phyloP scores from a whole-genome alignment of 1,140 invertebrate species.

The silkworm (Bombyx mori) region ASM3026992v2 NC_085114.1:7619001-7619500 shows the following conservation, averaged over 20 bases:
- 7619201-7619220: conserved; percentile 60
- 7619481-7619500: conserved; percentile 72
- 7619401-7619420: conserved; percentile 68
- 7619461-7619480: conserved; percentile 61
- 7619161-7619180: conserved; percentile 84
- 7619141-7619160: conserved; percentile 68
- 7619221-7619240: conserved; percentile 64
- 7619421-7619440: conserved; percentile 61
- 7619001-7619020: conserved; percentile 83
- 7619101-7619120: conserved; percentile 63
- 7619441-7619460: conserved; percentile 53
- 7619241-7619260: conserved; percentile 57
- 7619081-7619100: conserved; percentile 48
- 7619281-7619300: conserved; percentile 58
- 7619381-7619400: conserved; percentile 71
- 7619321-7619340: conserved; percentile 55
- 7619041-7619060: conserved; percentile 54
- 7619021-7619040: conserved; percentile 69
- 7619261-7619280: conserved; percentile 63
- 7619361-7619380: conserved; percentile 69
- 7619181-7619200: conserved; percentile 76
- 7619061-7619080: conserved; percentile 48
- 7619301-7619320: conserved; percentile 59
- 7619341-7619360: conserved; percentile 63
- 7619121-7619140: conserved; percentile 51